Conservation (phyloP, 2,888 invertebrate species). For the Chironomus tentans region DNA sequence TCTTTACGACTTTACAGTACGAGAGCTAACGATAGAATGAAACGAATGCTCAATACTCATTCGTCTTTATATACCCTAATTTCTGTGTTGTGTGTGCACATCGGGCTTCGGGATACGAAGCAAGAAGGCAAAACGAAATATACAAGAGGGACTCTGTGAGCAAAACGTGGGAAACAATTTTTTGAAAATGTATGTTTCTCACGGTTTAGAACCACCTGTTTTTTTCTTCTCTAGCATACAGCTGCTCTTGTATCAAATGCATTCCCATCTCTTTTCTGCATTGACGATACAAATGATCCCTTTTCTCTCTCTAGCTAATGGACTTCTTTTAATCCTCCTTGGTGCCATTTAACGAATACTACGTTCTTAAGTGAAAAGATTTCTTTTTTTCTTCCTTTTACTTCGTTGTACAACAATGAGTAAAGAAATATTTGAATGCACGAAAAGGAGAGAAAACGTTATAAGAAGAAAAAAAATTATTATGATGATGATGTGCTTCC, state of each 20-base stretch:
- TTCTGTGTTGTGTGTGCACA: neutral
- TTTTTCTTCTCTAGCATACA: conserved; percentile 22
- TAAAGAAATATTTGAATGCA: conserved; percentile 3
- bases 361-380: neutral
- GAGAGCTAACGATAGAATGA: conserved; percentile 26
- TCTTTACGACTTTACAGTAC: conserved; percentile 2
- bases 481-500: conserved; percentile 21
- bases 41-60: neutral
- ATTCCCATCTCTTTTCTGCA: conserved; percentile 3
- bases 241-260: conserved; percentile 14
- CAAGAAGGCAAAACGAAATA: neutral
- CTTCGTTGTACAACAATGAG: neutral
- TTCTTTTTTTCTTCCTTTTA: neutral
- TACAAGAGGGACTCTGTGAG: neutral
- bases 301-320: neutral
- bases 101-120: neutral
- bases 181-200: neutral
- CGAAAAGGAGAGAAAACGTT: conserved; percentile 16
- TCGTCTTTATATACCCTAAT: conserved; percentile 22
- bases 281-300: neutral
- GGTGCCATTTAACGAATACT: neutral
- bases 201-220: conserved; percentile 25
- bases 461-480: neutral
- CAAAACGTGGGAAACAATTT: conserved; percentile 12
- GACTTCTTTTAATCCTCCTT: neutral